A percentile compares a stretch with the other conserved stretches of the same genome.
Evolutionary conservation across 2,888 invertebrate genomes (phyloP).

Genomic region (Sepiola atlantica): DNA sequence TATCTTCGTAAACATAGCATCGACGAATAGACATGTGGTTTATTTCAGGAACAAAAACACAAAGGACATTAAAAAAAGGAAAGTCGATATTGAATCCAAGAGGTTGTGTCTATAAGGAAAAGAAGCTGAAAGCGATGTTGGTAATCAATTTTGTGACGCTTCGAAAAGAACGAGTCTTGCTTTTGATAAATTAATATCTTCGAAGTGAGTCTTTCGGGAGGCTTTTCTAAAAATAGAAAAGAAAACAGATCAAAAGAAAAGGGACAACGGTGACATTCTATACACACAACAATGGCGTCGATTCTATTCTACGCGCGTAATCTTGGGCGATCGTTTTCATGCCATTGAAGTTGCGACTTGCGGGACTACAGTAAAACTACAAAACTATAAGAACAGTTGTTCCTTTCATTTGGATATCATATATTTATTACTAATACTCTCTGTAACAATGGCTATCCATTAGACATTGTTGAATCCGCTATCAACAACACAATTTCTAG

Average conservation of each 20-base stretch:
- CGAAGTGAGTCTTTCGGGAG: background rate
- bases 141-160: constrained; percentile 20
- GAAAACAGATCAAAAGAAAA: background rate
- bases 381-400: too few species aligned
- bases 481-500: too few species aligned
- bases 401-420: too few species aligned
- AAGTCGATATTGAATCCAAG: background rate
- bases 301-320: background rate
- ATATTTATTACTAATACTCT: too few species aligned
- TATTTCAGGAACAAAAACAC: background rate
- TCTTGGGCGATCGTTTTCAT: background rate
- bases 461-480: too few species aligned
- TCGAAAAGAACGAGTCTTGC: background rate
- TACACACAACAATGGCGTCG: background rate
- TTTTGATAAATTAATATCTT: background rate
- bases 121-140: background rate
- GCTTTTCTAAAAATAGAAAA: background rate
- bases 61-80: background rate
- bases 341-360: too few species aligned
- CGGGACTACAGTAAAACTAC: too few species aligned
- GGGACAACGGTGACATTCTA: background rate
- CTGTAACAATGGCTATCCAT: too few species aligned
- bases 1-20: background rate
- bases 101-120: background rate
- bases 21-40: background rate